A percentile compares a stretch with the other conserved stretches of the same genome.
phyloP scores from a whole-genome alignment of 2,888 invertebrate genomes.

The Agrotis ipsilon region DNA sequence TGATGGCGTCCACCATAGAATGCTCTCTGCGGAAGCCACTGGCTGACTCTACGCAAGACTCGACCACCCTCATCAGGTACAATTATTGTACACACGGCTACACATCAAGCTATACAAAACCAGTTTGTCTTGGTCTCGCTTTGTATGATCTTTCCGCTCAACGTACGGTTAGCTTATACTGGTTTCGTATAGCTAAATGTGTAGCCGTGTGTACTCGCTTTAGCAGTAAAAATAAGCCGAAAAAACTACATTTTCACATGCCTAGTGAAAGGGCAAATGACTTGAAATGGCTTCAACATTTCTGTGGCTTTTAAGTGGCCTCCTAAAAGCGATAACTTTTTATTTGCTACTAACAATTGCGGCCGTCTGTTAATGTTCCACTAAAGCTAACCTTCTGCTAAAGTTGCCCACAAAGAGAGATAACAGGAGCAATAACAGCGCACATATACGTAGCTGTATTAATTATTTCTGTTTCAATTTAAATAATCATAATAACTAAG shows the following conservation, averaged over 20 bases:
- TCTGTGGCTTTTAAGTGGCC: slow-evolving; percentile 40
- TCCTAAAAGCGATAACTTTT: slow-evolving; percentile 57
- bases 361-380: slow-evolving; percentile 48
- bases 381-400: slow-evolving; percentile 41
- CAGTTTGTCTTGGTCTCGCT: too few relatives aligned
- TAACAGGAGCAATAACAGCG: slow-evolving; percentile 46
- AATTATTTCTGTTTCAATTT: slow-evolving; percentile 40
- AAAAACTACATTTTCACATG: slow-evolving; percentile 11
- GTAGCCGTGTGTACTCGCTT: too few relatives aligned
- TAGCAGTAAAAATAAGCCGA: not conserved
- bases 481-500: slow-evolving; percentile 28
- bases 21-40: too few relatives aligned
- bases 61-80: too few relatives aligned
- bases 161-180: too few relatives aligned
- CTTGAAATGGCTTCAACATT: slow-evolving; percentile 40
- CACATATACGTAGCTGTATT: slow-evolving; percentile 21
- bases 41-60: too few relatives aligned
- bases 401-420: slow-evolving; percentile 51
- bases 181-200: too few relatives aligned
- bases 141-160: too few relatives aligned
- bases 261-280: slow-evolving; percentile 22
- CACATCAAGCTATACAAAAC: too few relatives aligned
- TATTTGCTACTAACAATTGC: slow-evolving; percentile 58
- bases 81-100: too few relatives aligned
- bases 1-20: not conserved